Conservation (phyloP, 1,140 invertebrate genomes). For the Oedothorax gibbosus region DNA sequence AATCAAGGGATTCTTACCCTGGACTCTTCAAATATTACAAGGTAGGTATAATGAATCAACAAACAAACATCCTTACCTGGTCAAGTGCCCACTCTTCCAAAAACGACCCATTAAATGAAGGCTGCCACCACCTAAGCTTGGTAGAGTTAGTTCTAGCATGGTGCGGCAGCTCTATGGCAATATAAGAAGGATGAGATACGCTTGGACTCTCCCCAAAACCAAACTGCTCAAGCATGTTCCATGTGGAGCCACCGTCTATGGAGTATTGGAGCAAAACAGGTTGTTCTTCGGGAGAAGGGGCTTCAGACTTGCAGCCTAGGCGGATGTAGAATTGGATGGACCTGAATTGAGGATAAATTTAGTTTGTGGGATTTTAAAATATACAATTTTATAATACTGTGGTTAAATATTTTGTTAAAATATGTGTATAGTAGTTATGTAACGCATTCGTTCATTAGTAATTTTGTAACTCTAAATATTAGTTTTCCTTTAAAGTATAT, state of each 20-base stretch:
- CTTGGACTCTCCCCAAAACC: slow-evolving; percentile 64
- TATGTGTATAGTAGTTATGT: too few relatives aligned
- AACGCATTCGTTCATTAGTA: too few relatives aligned
- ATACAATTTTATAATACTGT: too few relatives aligned
- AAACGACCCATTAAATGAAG: slow-evolving; percentile 67
- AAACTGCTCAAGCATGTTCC: slow-evolving; percentile 69
- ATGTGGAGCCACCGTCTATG: slow-evolving; percentile 68
- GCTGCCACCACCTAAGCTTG: slow-evolving; percentile 69
- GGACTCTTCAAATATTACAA: too few relatives aligned
- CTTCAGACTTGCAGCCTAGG: slow-evolving; percentile 64
- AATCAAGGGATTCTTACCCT: too few relatives aligned
- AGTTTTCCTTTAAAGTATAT: too few relatives aligned
- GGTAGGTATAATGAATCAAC: too few relatives aligned
- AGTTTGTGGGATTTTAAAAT: too few relatives aligned
- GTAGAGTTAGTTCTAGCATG: slow-evolving; percentile 60
- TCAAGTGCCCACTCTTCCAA: slow-evolving; percentile 64
- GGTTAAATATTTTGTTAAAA: too few relatives aligned
- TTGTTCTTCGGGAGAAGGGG: slow-evolving; percentile 62
- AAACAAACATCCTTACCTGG: slow-evolving; percentile 20
- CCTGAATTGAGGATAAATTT: slow-evolving; percentile 62
- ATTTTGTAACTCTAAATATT: too few relatives aligned
- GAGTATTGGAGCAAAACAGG: slow-evolving; percentile 69
- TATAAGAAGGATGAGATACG: slow-evolving; percentile 49
- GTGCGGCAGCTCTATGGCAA: slow-evolving; percentile 57
- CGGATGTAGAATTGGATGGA: slow-evolving; percentile 68